Evolutionary conservation across 1,140 invertebrate species (phyloP).

Genomic region (Megathymus violae): DNA sequence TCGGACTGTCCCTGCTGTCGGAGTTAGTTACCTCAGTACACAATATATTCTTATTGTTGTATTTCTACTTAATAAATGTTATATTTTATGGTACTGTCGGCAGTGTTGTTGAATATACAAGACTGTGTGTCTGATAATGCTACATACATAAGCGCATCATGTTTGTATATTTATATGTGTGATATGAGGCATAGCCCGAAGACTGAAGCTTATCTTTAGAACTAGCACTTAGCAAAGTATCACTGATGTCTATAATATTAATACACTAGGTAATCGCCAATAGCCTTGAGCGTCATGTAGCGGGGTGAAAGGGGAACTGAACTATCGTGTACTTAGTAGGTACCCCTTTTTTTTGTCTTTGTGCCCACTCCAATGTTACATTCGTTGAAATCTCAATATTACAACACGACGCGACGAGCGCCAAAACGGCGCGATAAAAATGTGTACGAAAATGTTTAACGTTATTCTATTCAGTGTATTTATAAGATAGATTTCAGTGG

Average conservation of each 20-base stretch:
- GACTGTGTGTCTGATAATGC: constrained; percentile 3
- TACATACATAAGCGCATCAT: constrained; percentile 12
- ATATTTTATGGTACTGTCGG: not conserved
- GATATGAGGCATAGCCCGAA: constrained; percentile 45
- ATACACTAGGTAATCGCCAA: not conserved
- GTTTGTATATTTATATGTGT: constrained; percentile 21
- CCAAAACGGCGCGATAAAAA: too few relatives aligned
- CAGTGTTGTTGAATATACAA: not conserved
- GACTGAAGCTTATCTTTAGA: constrained; percentile 50
- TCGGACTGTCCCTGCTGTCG: too few relatives aligned
- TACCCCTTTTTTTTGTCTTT: too few relatives aligned
- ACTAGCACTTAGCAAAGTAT: constrained; percentile 9
- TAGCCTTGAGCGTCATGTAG: too few relatives aligned
- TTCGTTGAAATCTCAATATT: too few relatives aligned
- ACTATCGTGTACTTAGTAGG: too few relatives aligned
- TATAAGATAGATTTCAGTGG: too few relatives aligned
- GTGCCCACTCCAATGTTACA: too few relatives aligned
- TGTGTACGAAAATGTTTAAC: too few relatives aligned
- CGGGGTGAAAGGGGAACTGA: too few relatives aligned
- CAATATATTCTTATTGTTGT: not conserved
- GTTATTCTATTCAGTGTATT: too few relatives aligned
- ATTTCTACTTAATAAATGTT: not conserved
- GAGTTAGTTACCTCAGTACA: not conserved
- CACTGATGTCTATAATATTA: not conserved
- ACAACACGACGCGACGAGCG: too few relatives aligned